Conservation (phyloP, 2,888 invertebrate genomes). For the Parasteatoda lunata region DNA sequence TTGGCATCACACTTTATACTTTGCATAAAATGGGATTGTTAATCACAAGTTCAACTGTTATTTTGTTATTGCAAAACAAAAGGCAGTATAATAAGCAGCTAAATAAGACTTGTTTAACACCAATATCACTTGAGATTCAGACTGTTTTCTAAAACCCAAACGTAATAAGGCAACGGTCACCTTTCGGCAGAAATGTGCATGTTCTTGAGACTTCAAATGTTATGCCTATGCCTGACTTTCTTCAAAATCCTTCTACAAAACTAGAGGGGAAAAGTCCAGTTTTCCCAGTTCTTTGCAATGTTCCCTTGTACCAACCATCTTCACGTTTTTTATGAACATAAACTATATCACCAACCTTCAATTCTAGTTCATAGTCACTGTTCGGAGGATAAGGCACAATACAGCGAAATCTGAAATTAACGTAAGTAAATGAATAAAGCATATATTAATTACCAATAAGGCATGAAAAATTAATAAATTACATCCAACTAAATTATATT, state of each 20-base stretch:
- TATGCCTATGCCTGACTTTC: slow-evolving; percentile 9
- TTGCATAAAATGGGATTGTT: slow-evolving; percentile 12
- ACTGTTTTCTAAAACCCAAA: slow-evolving; percentile 6
- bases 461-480: too few relatives aligned
- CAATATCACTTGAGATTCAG: slow-evolving; percentile 35
- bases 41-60: slow-evolving; percentile 23
- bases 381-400: slow-evolving; percentile 96
- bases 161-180: slow-evolving; percentile 43
- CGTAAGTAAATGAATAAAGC: slow-evolving; percentile 53
- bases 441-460: too few relatives aligned
- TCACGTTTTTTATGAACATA: slow-evolving; percentile 93
- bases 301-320: slow-evolving; percentile 97
- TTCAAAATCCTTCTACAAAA: slow-evolving; percentile 85
- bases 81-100: slow-evolving; percentile 17
- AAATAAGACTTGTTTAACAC: slow-evolving; percentile 14
- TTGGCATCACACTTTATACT: slow-evolving; percentile 58
- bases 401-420: slow-evolving; percentile 83
- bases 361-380: slow-evolving; percentile 91
- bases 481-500: too few relatives aligned
- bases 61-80: slow-evolving; percentile 10
- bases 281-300: slow-evolving; percentile 89
- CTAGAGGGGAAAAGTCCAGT: slow-evolving; percentile 96
- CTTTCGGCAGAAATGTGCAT: slow-evolving; percentile 38
- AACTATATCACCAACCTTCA: slow-evolving; percentile 92
- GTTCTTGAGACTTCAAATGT: slow-evolving; percentile 23